Percentiles rank a stretch among this genome's conserved stretches.
Conservation (phyloP, 1,140 invertebrate species). For the Daktulosphaira vitifoliae region DNA sequence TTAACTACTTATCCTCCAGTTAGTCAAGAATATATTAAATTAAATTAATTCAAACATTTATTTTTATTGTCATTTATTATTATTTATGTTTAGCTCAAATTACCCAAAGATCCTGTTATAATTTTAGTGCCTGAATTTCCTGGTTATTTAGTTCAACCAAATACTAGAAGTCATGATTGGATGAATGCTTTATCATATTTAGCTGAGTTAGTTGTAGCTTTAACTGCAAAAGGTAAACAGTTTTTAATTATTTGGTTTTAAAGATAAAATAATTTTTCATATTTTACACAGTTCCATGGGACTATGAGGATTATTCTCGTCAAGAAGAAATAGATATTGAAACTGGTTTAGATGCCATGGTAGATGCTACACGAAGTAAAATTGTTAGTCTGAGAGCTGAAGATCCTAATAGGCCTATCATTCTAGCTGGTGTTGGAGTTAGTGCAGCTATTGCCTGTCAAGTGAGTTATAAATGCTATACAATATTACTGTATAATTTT, state of each 20-base stretch:
- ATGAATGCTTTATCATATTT: constrained; percentile 23
- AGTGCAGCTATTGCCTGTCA: constrained; percentile 25
- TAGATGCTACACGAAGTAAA: constrained; percentile 29
- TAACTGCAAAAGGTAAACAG: constrained; percentile 17
- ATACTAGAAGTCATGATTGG: constrained; percentile 24
- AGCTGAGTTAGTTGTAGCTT: constrained; percentile 18
- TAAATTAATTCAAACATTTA: background rate
- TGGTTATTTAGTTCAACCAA: constrained; percentile 22
- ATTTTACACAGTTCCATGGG: constrained; percentile 23
- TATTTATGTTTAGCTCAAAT: constrained; percentile 17
- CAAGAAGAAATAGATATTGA: constrained; percentile 22
- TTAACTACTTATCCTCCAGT: constrained; percentile 19
- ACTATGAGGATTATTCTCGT: constrained; percentile 23
- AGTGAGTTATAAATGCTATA: no score
- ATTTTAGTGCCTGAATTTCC: constrained; percentile 27
- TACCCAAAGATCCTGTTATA: constrained; percentile 29
- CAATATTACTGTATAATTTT: no score
- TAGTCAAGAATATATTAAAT: background rate
- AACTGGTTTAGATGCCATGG: constrained; percentile 20
- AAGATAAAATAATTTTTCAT: background rate
- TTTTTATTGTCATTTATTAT: background rate
- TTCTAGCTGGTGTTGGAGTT: constrained; percentile 12
- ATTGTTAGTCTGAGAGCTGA: constrained; percentile 17
- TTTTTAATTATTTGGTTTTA: background rate
- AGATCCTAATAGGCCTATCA: constrained; percentile 10